These are phyloP conservation scores for Ennomos fuscantarius DNA, from an alignment of 2,888 invertebrate genomes.

Conservation along the genomic window DNA sequence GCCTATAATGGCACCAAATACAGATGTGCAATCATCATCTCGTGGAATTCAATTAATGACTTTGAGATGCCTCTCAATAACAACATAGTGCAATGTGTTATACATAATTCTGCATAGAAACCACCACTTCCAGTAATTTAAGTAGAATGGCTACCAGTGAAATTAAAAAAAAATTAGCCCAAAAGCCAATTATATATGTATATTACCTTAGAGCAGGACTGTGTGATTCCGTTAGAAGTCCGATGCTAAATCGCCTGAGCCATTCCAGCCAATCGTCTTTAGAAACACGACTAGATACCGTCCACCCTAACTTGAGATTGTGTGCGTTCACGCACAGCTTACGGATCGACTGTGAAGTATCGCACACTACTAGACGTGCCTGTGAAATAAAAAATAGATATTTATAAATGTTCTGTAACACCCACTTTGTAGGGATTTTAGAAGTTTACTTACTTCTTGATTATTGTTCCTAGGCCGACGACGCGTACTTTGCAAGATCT, in stretches of 20 bases:
- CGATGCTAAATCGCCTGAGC: constrained; percentile 96
- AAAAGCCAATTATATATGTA: neutral
- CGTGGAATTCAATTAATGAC: too few species aligned
- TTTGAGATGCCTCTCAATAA: too few species aligned
- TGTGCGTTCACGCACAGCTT: constrained; percentile 93
- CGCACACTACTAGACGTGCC: constrained; percentile 77
- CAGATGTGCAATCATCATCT: too few species aligned
- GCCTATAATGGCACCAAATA: too few species aligned
- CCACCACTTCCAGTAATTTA: too few species aligned
- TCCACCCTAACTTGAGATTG: constrained; percentile 95
- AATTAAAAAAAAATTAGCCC: neutral
- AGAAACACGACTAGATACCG: constrained; percentile 95
- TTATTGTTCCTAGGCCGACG: constrained; percentile 88
- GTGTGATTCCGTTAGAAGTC: constrained; percentile 97
- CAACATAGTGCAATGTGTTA: too few species aligned
- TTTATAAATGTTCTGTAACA: too few species aligned
- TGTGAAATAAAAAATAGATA: constrained; percentile 31
- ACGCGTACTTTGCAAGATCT: constrained; percentile 87
- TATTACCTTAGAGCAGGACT: constrained; percentile 93
- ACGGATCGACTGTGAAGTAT: constrained; percentile 90
- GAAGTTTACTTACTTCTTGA: constrained; percentile 84
- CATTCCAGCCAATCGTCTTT: constrained; percentile 99
- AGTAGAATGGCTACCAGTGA: too few species aligned
- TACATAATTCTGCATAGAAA: too few species aligned
- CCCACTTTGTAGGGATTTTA: neutral